Percentiles rank a stretch among this genome's conserved stretches.
phyloP scores from a whole-genome alignment of 2,113 vertebrate genomes.

The Corythornis madagascariensis region DNA sequence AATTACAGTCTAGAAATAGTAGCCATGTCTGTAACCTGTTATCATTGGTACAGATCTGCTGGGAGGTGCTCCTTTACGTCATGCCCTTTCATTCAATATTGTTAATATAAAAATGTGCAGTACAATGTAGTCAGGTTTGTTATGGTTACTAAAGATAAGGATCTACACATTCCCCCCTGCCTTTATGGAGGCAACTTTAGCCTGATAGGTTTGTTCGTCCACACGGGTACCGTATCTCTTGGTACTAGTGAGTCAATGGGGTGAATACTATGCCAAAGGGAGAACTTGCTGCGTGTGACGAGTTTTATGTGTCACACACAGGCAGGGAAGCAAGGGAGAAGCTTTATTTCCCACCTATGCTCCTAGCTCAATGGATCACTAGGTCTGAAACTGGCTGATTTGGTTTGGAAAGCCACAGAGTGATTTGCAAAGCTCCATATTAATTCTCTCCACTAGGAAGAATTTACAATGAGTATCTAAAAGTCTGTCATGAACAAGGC shows the following conservation, averaged over 20 bases:
- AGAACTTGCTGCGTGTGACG: neutral
- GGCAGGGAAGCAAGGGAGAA: neutral
- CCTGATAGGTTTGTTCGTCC: neutral
- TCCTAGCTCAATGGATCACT: neutral
- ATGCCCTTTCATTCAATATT: neutral
- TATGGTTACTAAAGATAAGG: conserved; percentile 29
- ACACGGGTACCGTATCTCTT: neutral
- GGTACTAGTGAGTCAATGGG: neutral
- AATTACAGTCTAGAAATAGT: neutral
- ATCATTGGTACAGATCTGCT: neutral
- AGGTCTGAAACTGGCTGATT: neutral
- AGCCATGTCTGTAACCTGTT: neutral
- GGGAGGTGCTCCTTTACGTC: neutral
- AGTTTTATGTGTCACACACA: neutral
- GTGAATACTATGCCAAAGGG: neutral
- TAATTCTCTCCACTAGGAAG: neutral
- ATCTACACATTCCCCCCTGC: neutral
- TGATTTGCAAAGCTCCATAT: neutral
- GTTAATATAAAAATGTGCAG: neutral
- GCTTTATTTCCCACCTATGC: neutral
- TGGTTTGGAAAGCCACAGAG: neutral
- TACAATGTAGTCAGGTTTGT: neutral
- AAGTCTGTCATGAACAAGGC: neutral
- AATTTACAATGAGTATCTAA: neutral
- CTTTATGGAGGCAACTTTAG: neutral